These are phyloP conservation scores for Papilio polytes DNA, from an alignment of 1,140 invertebrate species.

Conservation along the genomic window DNA sequence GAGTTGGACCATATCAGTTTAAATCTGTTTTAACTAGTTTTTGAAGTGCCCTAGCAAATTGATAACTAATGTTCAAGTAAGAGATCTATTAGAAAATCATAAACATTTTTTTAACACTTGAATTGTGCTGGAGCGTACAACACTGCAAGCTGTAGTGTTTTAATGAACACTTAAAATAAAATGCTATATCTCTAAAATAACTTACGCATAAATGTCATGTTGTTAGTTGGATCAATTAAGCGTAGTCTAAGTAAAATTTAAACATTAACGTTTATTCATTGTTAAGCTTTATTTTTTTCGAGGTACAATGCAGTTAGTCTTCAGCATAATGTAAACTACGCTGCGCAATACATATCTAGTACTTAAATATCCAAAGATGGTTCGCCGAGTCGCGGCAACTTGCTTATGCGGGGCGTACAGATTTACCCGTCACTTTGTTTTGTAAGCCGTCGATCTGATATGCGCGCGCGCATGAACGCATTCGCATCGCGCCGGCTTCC, in stretches of 20 bases:
- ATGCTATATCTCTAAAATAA: neutral
- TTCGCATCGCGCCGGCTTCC: slow-evolving; percentile 75
- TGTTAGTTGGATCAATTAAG: neutral
- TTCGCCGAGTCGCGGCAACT: neutral
- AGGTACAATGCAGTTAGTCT: neutral
- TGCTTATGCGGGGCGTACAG: slow-evolving; percentile 49
- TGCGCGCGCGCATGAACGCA: slow-evolving; percentile 80
- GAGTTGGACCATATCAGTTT: neutral
- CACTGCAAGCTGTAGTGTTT: neutral
- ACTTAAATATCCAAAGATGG: slow-evolving; percentile 6
- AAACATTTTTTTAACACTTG: no score
- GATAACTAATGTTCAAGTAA: no score
- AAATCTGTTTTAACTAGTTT: neutral
- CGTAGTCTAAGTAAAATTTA: neutral
- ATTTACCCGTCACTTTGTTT: slow-evolving; percentile 75
- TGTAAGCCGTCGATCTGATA: slow-evolving; percentile 75
- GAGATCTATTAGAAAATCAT: no score
- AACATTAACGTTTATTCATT: neutral
- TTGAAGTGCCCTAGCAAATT: neutral
- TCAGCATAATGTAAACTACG: neutral
- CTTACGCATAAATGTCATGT: neutral
- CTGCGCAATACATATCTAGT: neutral
- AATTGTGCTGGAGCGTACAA: neutral
- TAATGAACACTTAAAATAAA: neutral
- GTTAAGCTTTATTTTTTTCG: neutral